Conservation (phyloP, 2,797 vertebrate species). For the Spondyliosoma cantharus region DNA sequence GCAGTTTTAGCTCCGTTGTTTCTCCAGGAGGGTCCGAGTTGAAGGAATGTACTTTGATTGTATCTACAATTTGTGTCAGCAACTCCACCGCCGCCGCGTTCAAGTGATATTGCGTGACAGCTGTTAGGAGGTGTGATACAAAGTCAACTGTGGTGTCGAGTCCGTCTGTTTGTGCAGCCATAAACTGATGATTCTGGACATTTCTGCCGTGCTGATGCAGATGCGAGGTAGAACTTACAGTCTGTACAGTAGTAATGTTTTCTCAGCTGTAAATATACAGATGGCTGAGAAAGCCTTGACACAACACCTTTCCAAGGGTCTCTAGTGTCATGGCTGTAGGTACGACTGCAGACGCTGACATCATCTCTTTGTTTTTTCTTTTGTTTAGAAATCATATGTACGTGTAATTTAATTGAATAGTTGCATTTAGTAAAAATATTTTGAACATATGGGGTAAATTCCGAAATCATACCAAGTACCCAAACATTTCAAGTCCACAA, state of each 20-base stretch:
- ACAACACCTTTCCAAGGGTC: constrained; percentile 16
- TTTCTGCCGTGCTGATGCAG: constrained; percentile 57
- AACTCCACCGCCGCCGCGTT: not conserved
- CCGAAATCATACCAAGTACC: not conserved
- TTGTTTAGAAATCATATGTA: not conserved
- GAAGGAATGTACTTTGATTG: constrained; percentile 55
- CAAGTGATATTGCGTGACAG: constrained; percentile 18
- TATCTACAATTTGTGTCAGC: constrained; percentile 24
- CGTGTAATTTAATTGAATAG: not conserved
- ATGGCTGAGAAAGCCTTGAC: not conserved
- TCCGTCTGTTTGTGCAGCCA: constrained; percentile 46
- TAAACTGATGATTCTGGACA: constrained; percentile 37
- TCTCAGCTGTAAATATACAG: constrained; percentile 60
- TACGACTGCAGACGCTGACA: not conserved
- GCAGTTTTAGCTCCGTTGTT: constrained; percentile 19
- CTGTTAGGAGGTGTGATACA: constrained; percentile 23
- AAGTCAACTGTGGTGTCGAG: constrained; percentile 39
- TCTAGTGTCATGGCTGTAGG: not conserved
- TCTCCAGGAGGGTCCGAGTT: constrained; percentile 14
- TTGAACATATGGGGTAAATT: not conserved
- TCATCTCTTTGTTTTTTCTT: not conserved
- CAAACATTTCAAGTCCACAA: too few relatives aligned
- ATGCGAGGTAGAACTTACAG: constrained; percentile 30
- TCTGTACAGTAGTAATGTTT: constrained; percentile 54
- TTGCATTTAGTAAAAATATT: not conserved